Base-by-base conservation (phyloP, 2,888 invertebrate genomes). In the Chalcosyrphus nemorum region DNA sequence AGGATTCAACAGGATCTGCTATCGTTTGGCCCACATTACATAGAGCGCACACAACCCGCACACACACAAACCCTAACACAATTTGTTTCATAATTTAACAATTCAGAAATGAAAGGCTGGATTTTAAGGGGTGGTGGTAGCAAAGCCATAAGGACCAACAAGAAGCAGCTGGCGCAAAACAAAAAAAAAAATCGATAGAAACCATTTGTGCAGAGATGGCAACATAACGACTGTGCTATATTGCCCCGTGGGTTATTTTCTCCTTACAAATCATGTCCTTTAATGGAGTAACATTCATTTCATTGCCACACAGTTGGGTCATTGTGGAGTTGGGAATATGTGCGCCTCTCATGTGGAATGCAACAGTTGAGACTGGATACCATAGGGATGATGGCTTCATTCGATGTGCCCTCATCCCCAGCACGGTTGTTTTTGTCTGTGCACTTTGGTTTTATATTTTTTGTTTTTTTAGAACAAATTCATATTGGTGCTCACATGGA, bases 241-340 rank as follows among this genome's bases (percentile, higher is more conserved):
- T 35, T n/a, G 68, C 47, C 59, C 76, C 38, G 27, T 19, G 78
- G 72, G 57, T 78, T 56, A 47, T 57, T 47, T 54, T 38, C 71
- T 38, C 19, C 27, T 52, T 59, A 52, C 78, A 66, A 72, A 80
- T 80, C 78, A 50, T 57, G 65, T 72, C 65, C 65, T 50, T 72
- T 80, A 65, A 71, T 78, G 63, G 70, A 45, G 27, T 21, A 61
- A 59, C 59, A 61, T 68, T 59, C 21, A 52, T 76, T 76, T 68
- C 70, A 68, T 54, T 50, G 41, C 43, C 59, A 52, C 19, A 2
- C 21, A 6, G 38, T 32, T 57, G 45, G 56, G 43, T 68, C 41
- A 57, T 32, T 70, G 56, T n/a, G 6, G 17, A 17, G 7, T 27
- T 52, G 2, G 24, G 19, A 52, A 52, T 3, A 15, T 35, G 6